Evolutionary conservation across 1,140 invertebrate species (phyloP).

Genomic region (Elysia chlorotica): DNA sequence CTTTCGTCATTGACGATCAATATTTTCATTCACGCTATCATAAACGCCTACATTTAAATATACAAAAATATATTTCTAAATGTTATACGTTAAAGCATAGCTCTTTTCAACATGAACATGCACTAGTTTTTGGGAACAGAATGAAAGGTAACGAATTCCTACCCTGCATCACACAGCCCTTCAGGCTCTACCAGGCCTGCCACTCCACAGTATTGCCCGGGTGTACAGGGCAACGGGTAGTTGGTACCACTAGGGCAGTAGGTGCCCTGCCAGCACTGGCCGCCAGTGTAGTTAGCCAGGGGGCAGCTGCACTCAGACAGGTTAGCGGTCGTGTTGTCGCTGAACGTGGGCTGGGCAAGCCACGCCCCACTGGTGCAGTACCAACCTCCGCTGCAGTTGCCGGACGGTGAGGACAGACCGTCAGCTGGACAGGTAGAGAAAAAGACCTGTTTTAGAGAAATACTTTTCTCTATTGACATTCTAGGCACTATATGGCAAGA

Average conservation of each 20-base stretch:
- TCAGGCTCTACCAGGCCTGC: slow-evolving; percentile 43
- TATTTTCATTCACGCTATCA: no score
- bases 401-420: slow-evolving; percentile 43
- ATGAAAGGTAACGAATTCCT: no score
- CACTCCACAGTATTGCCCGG: slow-evolving; percentile 46
- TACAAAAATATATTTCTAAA: no score
- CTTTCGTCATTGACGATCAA: no score
- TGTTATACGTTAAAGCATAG: no score
- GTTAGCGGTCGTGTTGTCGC: slow-evolving; percentile 34
- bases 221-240: slow-evolving; percentile 48
- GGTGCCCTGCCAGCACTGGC: slow-evolving; percentile 56
- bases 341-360: slow-evolving; percentile 37
- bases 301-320: slow-evolving; percentile 50
- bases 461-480: no score
- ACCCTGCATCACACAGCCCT: slow-evolving; percentile 49
- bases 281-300: slow-evolving; percentile 49
- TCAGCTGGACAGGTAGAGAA: no score
- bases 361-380: slow-evolving; percentile 55
- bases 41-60: no score
- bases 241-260: slow-evolving; percentile 48
- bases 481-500: no score
- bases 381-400: slow-evolving; percentile 53
- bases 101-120: no score
- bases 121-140: no score
- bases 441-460: no score